A percentile compares a stretch with the other conserved stretches of the same genome.
Conservation (phyloP, 2,797 vertebrate species). For the Pteropus rufus region DNA sequence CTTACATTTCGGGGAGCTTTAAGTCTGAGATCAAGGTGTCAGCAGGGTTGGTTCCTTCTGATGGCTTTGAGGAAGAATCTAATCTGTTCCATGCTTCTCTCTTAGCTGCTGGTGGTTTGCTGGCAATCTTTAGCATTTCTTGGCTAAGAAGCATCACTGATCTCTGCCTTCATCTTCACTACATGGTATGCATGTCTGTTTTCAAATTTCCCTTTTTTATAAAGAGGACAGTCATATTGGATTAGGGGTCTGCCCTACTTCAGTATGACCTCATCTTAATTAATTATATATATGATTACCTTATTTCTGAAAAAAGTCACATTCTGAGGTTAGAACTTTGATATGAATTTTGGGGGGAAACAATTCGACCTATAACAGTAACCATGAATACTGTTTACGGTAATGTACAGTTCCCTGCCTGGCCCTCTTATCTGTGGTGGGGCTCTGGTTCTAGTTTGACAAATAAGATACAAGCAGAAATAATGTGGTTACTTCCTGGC, state of each 20-base stretch:
- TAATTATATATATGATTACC: background rate
- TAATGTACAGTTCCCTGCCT: background rate
- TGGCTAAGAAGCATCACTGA: background rate
- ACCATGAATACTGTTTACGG: background rate
- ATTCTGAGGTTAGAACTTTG: background rate
- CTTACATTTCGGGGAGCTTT: background rate
- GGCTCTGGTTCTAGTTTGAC: background rate
- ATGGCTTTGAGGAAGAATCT: background rate
- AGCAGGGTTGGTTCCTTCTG: background rate
- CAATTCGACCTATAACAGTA: background rate
- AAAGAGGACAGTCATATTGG: background rate
- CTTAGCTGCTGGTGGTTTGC: background rate
- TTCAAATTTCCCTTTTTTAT: background rate
- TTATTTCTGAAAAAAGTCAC: background rate
- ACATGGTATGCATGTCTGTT: background rate
- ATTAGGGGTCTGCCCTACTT: background rate
- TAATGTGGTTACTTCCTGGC: background rate
- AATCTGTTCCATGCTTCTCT: background rate
- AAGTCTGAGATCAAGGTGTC: background rate
- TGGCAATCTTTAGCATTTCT: background rate
- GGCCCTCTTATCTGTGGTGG: background rate
- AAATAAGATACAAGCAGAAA: background rate
- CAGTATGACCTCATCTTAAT: background rate
- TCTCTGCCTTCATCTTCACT: background rate
- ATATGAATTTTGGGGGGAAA: background rate